These are phyloP conservation scores for Epinephelus lanceolatus DNA, from an alignment of 2,113 vertebrate species.

Conservation along the genomic window DNA sequence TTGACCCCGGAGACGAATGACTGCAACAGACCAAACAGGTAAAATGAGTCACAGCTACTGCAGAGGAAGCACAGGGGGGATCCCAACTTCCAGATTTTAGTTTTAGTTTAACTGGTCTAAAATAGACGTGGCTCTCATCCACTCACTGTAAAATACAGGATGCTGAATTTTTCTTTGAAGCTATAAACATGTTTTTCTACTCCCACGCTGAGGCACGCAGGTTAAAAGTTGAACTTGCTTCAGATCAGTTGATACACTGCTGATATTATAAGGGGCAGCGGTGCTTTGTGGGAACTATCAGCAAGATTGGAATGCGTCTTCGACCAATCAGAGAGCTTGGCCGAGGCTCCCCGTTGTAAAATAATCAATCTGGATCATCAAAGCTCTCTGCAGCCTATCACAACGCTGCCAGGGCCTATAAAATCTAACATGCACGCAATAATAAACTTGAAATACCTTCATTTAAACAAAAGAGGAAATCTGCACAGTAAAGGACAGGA, in stretches of 20 bases:
- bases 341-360: constrained; percentile 29
- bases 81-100: not conserved
- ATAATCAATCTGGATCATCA: constrained; percentile 57
- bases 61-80: not conserved
- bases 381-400: constrained; percentile 43
- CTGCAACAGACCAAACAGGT: not conserved
- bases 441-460: constrained; percentile 41
- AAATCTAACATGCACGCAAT: constrained; percentile 33
- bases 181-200: not conserved
- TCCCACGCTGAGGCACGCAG: not conserved
- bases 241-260: not conserved
- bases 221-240: not conserved
- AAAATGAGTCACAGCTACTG: constrained; percentile 14
- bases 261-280: not conserved
- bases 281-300: constrained; percentile 58
- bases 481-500: not conserved
- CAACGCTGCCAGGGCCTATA: constrained; percentile 26
- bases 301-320: constrained; percentile 39
- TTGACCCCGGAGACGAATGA: constrained; percentile 3
- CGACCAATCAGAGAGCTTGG: constrained; percentile 35
- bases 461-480: constrained; percentile 20
- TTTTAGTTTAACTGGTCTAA: not conserved
- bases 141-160: not conserved
- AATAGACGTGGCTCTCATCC: not conserved
- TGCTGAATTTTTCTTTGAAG: not conserved